Percentiles rank a stretch among this genome's conserved stretches.
Conservation (phyloP, 2,888 invertebrate species). For the Linnaemya vulpina region DNA sequence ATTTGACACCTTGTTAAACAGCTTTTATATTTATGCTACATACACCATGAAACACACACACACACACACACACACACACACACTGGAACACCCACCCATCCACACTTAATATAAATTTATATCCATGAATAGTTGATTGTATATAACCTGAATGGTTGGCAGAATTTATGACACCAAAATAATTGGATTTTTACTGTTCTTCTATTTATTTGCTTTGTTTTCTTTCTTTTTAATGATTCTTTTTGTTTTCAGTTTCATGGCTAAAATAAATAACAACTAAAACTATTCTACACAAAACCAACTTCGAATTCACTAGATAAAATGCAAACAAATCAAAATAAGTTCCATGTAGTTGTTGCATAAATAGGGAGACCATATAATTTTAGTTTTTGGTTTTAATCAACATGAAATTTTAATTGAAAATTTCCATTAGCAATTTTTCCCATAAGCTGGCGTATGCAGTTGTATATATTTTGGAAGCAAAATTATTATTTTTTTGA, state of each 20-base stretch:
- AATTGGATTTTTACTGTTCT: constrained; percentile 63
- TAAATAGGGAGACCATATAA: constrained; percentile 13
- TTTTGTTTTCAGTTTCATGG: constrained; percentile 18
- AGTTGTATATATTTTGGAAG: constrained; percentile 2
- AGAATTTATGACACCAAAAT: constrained; percentile 65
- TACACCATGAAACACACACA: background rate
- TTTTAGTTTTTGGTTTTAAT: constrained; percentile 7
- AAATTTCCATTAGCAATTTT: constrained; percentile 9
- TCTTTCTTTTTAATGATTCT: constrained; percentile 21
- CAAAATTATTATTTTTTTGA: too few species aligned
- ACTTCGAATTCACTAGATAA: constrained; percentile 18
- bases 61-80: background rate
- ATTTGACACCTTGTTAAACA: constrained; percentile 36
- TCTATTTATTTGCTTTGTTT: background rate
- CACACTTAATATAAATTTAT: constrained; percentile 1
- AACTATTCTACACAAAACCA: background rate
- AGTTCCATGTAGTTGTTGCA: background rate
- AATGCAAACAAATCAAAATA: constrained; percentile 20
- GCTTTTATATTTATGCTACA: constrained; percentile 6
- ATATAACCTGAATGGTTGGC: background rate
- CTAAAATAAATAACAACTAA: background rate
- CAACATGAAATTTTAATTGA: constrained; percentile 20
- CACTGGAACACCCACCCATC: too few species aligned
- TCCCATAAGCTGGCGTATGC: background rate
- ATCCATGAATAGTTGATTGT: background rate